Conservation (phyloP, 2,797 vertebrate species). For the Centropyge bicolor region DNA sequence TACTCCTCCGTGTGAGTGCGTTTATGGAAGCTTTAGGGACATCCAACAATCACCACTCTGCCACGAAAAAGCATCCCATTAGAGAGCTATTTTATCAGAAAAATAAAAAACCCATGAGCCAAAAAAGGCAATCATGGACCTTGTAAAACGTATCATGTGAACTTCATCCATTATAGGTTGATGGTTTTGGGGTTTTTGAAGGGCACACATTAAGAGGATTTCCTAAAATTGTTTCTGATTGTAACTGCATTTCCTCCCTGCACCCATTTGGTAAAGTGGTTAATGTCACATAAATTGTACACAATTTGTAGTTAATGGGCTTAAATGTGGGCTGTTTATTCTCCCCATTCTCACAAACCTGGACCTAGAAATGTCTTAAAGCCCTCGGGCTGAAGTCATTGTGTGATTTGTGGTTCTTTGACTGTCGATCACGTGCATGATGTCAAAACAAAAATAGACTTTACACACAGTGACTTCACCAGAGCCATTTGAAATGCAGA, state of each 20-base stretch:
- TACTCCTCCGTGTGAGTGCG: not conserved
- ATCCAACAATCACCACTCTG: not conserved
- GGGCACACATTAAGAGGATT: not conserved
- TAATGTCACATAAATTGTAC: not conserved
- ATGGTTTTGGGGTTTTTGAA: not conserved
- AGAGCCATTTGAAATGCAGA: no score
- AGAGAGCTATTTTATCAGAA: not conserved
- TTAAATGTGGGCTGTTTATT: not conserved
- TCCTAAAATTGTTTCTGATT: not conserved
- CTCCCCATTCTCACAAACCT: no score
- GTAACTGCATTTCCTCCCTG: conserved; percentile 1
- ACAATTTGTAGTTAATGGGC: conserved; percentile 16
- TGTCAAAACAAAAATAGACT: no score
- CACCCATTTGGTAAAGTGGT: conserved; percentile 17
- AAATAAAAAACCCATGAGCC: conserved; percentile 23
- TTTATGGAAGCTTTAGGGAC: conserved; percentile 4
- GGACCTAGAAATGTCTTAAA: no score
- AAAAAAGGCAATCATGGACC: not conserved
- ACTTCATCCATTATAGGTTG: not conserved
- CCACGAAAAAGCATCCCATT: conserved; percentile 13
- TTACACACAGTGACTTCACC: no score
- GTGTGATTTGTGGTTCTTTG: no score
- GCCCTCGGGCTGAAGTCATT: no score
- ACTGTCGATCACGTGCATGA: no score
- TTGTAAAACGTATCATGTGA: conserved; percentile 2